A percentile compares a stretch with the other conserved stretches of the same genome.
Evolutionary conservation across 2,888 invertebrate species (phyloP).

Genomic region (Thysanoteuthis rhombus): DNA sequence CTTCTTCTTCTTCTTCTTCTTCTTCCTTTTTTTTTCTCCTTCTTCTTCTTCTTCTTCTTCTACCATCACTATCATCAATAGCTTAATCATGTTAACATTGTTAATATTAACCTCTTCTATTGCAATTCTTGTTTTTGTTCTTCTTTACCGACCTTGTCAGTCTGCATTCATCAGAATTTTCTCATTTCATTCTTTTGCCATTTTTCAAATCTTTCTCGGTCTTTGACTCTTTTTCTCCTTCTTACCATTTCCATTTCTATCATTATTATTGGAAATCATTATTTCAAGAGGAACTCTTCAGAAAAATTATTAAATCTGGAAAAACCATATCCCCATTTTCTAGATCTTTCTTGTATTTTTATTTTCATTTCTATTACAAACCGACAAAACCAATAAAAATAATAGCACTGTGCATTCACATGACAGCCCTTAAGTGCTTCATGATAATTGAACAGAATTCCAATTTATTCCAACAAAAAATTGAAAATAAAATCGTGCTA

Average conservation of each 20-base stretch:
- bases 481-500: background rate
- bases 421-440: background rate
- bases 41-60: background rate
- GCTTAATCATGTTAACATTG: no score
- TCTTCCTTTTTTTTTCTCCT: background rate
- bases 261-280: background rate
- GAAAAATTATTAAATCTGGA: background rate
- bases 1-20: background rate
- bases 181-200: background rate
- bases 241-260: background rate
- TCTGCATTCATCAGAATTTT: background rate
- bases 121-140: background rate
- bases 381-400: background rate
- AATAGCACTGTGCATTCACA: background rate
- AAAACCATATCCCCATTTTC: background rate
- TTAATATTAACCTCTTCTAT: background rate
- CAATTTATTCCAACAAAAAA: background rate
- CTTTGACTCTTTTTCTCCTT: background rate
- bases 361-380: background rate
- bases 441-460: background rate
- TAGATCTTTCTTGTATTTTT: background rate
- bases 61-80: no score
- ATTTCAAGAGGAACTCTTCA: conserved; percentile 12
- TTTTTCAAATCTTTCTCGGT: background rate
- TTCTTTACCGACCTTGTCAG: background rate